Percentiles rank a stretch among this genome's conserved stretches.
Evolutionary conservation across 2,113 vertebrate species (phyloP).

Genomic region (Otus sunia): DNA sequence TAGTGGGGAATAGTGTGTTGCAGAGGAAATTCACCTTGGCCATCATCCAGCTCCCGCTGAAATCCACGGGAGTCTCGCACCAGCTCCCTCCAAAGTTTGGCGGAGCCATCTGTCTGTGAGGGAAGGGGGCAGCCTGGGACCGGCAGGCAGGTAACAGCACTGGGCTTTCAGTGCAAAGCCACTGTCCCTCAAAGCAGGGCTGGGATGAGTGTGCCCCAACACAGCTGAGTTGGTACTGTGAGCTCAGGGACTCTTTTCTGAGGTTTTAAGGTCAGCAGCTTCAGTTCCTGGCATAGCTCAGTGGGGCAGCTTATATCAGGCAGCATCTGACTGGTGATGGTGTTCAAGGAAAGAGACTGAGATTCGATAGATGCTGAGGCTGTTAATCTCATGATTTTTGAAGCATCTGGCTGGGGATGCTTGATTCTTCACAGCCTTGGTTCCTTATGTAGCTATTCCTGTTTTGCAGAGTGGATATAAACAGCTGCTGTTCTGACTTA

Average conservation of each 20-base stretch:
- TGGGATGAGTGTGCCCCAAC: neutral
- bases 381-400: neutral
- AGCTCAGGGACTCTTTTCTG: neutral
- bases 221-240: neutral
- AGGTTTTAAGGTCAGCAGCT: neutral
- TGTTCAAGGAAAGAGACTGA: neutral
- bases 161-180: neutral
- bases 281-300: neutral
- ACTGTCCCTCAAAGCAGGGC: neutral
- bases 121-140: neutral
- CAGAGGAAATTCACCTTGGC: slow-evolving; percentile 35
- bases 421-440: neutral
- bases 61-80: neutral
- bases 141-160: neutral
- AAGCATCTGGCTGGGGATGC: neutral
- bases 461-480: neutral
- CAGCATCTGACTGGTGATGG: neutral
- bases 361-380: neutral
- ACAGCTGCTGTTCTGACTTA: neutral
- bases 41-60: fast-evolving
- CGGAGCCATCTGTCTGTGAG: neutral
- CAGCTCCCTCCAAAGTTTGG: neutral
- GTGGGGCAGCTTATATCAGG: neutral
- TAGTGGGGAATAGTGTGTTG: neutral
- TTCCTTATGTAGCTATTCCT: neutral